Percentiles rank a stretch among this genome's conserved stretches.
Evolutionary conservation across 2,113 vertebrate genomes (phyloP).

Genomic region (Anolis carolinensis): DNA sequence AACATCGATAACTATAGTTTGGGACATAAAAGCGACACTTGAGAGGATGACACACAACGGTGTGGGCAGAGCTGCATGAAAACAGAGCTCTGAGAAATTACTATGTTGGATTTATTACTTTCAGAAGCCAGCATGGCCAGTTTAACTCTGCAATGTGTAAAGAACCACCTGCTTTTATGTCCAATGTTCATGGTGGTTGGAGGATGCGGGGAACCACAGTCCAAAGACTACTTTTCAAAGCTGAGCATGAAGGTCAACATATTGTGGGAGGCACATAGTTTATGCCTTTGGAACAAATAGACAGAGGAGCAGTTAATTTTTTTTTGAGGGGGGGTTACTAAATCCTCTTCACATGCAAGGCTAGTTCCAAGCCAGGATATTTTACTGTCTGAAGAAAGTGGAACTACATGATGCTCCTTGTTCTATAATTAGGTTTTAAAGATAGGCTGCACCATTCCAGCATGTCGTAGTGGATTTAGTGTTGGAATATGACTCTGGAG

Average conservation of each 20-base stretch:
- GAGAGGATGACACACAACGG: neutral
- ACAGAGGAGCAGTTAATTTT: neutral
- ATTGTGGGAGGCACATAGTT: neutral
- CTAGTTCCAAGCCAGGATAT: neutral
- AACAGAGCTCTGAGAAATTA: too few species aligned
- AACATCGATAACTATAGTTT: neutral
- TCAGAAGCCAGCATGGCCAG: too few species aligned
- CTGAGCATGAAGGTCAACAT: too few species aligned
- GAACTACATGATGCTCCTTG: neutral
- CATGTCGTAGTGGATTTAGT: too few species aligned
- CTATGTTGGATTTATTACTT: too few species aligned
- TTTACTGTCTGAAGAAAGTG: neutral
- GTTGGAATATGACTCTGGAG: too few species aligned
- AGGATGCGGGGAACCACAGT: too few species aligned
- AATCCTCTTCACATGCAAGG: constrained; percentile 21
- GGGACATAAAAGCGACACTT: neutral
- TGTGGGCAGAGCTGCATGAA: neutral
- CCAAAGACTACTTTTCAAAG: too few species aligned
- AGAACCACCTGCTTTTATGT: too few species aligned
- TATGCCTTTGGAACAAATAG: neutral
- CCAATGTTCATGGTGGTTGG: too few species aligned
- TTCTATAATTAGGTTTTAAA: neutral
- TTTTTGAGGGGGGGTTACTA: neutral
- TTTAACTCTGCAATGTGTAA: too few species aligned
- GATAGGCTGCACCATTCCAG: neutral